Conservation (phyloP, 1,140 invertebrate species). For the Meloidogyne chitwoodi region DNA sequence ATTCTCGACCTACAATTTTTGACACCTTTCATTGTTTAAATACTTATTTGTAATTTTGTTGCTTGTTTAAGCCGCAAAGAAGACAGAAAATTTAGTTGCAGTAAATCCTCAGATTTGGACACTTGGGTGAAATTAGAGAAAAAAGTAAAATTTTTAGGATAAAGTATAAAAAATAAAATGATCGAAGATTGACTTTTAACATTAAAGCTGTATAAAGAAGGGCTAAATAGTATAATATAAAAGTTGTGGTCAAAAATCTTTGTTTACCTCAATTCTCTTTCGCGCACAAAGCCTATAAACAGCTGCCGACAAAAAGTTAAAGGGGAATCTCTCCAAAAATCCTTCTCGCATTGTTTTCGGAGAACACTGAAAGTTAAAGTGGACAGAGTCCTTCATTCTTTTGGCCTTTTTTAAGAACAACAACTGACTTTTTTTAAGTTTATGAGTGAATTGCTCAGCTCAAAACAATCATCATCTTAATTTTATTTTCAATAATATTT, state of each 20-base stretch:
- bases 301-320: not conserved
- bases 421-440: not conserved
- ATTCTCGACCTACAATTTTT: not conserved
- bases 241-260: not conserved
- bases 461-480: not conserved
- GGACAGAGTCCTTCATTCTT: not conserved
- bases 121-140: not conserved
- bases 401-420: not conserved
- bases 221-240: no score
- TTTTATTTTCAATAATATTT: not conserved
- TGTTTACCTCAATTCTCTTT: not conserved
- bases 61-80: not conserved
- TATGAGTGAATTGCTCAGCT: not conserved
- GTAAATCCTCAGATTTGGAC: not conserved
- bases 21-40: not conserved
- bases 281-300: not conserved
- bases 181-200: not conserved
- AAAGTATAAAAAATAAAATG: not conserved
- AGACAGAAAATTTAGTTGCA: not conserved
- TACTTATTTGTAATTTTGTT: no score
- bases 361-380: not conserved
- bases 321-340: not conserved
- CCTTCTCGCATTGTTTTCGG: not conserved
- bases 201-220: no score
- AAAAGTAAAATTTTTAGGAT: not conserved